Base-by-base conservation (phyloP, 2,113 vertebrate species). In the Riparia riparia region DNA sequence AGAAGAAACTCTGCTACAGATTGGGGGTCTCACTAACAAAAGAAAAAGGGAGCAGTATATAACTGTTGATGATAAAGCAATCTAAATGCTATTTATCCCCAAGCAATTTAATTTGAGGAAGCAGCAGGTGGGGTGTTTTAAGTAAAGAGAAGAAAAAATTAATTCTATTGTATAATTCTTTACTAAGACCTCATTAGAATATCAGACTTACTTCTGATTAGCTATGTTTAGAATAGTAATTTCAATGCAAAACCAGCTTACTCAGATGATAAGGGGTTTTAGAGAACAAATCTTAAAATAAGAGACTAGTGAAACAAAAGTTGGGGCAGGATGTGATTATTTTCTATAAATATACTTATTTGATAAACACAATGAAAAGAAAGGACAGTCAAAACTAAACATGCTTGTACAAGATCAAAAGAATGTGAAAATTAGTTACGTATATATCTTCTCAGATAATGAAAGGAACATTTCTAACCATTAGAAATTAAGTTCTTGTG, bases 341-440 rank as follows among this genome's bases (percentile, higher is more conserved):
- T 95, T 93, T 73, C 42, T 81, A 54, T 78, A 95, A 95, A 86
- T 81, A 80, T 19, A 64, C 13, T 70, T 84, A 42, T 44, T 86
- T 83, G 25, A 70, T 70, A 84, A 81, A 74, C 42, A 74, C 45
- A 65, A 45, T 17, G 12, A 68, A 94, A 93, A 91, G n/a, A 65
- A 86, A 83, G 11, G 17, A 74, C 13, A 45, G 50, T 63, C 64
- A 72, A 83, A 94, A 89, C 17, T 65, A 70, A 78, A 53, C 32
- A 61, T 20, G 31, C 25, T 73, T 82, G 25, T 69, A 91, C 22
- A 82, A 85, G 70, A 87, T 82, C 47, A 85, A 79, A 91, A 58
- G 15, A 85, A 64, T 56, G 16, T 28, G 82, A 82, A 89, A 70
- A 78, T 54, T 91, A 78, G 19, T 82, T 45, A 80, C 22, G 44